Conservation (phyloP, 2,888 invertebrate genomes). For the Megalurothrips usitatus region DNA sequence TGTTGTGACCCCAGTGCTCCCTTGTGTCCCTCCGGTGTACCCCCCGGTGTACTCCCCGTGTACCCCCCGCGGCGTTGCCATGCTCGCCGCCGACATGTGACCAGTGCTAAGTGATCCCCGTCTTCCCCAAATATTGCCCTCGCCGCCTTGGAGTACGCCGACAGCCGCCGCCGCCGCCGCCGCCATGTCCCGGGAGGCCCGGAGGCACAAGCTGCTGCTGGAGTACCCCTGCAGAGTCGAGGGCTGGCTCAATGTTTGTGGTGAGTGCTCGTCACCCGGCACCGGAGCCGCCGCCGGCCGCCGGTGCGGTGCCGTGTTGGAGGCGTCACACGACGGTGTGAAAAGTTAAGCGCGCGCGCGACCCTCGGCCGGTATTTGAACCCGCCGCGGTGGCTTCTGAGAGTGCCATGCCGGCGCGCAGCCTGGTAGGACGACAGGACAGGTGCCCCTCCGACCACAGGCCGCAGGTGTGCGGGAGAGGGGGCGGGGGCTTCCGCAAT, state of each 20-base stretch:
- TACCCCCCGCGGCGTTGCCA: background rate
- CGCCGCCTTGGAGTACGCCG: background rate
- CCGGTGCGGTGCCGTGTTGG: too few species aligned
- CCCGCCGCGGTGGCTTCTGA: too few species aligned
- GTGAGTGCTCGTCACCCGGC: conserved; percentile 45
- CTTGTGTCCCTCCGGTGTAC: background rate
- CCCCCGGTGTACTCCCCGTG: background rate
- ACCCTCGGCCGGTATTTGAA: too few species aligned
- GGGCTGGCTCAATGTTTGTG: conserved; percentile 57
- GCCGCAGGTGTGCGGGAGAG: too few species aligned
- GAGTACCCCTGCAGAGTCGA: conserved; percentile 54
- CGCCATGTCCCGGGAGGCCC: background rate
- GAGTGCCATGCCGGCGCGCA: too few species aligned
- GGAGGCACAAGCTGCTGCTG: conserved; percentile 14
- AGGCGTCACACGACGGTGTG: too few species aligned
- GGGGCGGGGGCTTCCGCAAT: too few species aligned
- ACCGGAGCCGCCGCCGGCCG: too few species aligned
- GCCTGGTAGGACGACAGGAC: too few species aligned
- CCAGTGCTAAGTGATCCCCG: background rate
- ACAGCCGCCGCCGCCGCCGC: background rate
- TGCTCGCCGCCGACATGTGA: background rate
- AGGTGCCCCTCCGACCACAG: too few species aligned
- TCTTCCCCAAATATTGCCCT: too few species aligned
- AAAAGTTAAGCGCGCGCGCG: too few species aligned
- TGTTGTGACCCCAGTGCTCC: background rate